Percentiles rank a stretch among this genome's conserved stretches.
These are phyloP conservation scores for Aurelia sp. DNA, from an alignment of 30 jellyfish, hydroid and myxozoan genomes.

Conservation along the genomic window DNA sequence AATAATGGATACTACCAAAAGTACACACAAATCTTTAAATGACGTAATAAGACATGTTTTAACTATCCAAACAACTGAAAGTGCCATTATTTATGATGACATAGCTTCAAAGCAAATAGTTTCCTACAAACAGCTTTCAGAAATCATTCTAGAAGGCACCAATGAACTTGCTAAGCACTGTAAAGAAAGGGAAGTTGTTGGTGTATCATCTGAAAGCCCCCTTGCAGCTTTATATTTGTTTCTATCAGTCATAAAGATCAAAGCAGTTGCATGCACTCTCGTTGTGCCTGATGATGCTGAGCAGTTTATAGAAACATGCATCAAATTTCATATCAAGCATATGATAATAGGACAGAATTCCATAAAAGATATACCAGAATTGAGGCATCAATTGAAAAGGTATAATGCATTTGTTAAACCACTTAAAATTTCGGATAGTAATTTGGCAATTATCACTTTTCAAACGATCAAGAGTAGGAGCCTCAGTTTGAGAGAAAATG, in stretches of 20 bases:
- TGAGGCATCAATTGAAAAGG: too few relatives aligned
- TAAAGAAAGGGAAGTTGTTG: conserved; percentile 26
- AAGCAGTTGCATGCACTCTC: conserved; percentile 53
- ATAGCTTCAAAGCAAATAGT: not conserved
- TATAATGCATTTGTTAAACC: too few relatives aligned
- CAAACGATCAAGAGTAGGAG: not conserved
- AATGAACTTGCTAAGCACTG: conserved; percentile 8
- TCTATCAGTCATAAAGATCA: conserved; percentile 24
- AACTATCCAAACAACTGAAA: not conserved
- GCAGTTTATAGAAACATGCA: not conserved
- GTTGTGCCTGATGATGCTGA: not conserved
- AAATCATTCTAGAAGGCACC: not conserved
- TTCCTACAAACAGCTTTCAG: conserved; percentile 10
- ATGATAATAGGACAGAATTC: not conserved
- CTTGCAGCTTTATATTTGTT: conserved; percentile 3
- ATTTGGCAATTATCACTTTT: too few relatives aligned
- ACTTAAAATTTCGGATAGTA: too few relatives aligned
- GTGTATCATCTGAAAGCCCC: conserved; percentile 18
- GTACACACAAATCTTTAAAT: too few relatives aligned
- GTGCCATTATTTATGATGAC: conserved; percentile 38
- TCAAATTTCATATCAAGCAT: not conserved
- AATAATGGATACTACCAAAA: too few relatives aligned
- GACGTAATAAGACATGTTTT: too few relatives aligned
- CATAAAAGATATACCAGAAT: too few relatives aligned
- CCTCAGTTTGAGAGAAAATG: not conserved